phyloP scores from a whole-genome alignment of 2,888 invertebrate genomes.

The Paralinhomoeus sp. region DNA sequence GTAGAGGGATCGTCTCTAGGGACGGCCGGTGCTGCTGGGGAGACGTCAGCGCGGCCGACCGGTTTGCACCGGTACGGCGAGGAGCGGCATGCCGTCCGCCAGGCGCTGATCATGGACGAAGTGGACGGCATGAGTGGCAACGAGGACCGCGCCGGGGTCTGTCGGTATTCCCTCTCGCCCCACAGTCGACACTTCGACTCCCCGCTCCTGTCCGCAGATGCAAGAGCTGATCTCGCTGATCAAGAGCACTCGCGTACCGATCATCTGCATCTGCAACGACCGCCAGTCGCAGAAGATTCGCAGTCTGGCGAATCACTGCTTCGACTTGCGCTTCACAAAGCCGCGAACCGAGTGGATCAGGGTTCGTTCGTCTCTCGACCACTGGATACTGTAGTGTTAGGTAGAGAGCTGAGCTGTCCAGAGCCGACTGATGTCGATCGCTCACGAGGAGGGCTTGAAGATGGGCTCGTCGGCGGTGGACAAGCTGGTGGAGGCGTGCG shows the following conservation, averaged over 20 bases:
- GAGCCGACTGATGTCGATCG: slow-evolving; percentile 71
- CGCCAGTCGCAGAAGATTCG: slow-evolving; percentile 48
- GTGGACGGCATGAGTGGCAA: slow-evolving; percentile 99
- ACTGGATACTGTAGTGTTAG: neutral
- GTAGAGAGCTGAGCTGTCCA: slow-evolving; percentile 24
- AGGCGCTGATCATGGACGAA: slow-evolving; percentile 96
- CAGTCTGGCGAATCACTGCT: slow-evolving; percentile 73
- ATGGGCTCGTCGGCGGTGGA: slow-evolving; percentile 45
- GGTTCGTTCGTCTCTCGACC: slow-evolving; percentile 34
- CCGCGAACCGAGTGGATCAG: slow-evolving; percentile 73
- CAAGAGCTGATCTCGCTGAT: slow-evolving; percentile 72
- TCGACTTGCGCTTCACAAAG: slow-evolving; percentile 57
- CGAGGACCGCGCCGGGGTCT: slow-evolving; percentile 82
- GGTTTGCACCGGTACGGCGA: too few relatives aligned
- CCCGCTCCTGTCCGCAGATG: too few relatives aligned
- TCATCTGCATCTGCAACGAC: slow-evolving; percentile 96
- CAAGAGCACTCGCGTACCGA: slow-evolving; percentile 59
- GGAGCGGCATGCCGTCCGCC: slow-evolving; percentile 40
- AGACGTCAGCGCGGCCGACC: too few relatives aligned
- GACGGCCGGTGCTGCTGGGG: too few relatives aligned
- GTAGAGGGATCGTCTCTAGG: too few relatives aligned
- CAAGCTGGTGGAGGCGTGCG: slow-evolving; percentile 60
- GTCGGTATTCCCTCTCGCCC: slow-evolving; percentile 5
- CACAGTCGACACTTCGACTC: too few relatives aligned
- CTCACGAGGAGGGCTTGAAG: slow-evolving; percentile 66